phyloP scores from a whole-genome alignment of 2,113 vertebrate species.

The Caranx ignobilis region DNA sequence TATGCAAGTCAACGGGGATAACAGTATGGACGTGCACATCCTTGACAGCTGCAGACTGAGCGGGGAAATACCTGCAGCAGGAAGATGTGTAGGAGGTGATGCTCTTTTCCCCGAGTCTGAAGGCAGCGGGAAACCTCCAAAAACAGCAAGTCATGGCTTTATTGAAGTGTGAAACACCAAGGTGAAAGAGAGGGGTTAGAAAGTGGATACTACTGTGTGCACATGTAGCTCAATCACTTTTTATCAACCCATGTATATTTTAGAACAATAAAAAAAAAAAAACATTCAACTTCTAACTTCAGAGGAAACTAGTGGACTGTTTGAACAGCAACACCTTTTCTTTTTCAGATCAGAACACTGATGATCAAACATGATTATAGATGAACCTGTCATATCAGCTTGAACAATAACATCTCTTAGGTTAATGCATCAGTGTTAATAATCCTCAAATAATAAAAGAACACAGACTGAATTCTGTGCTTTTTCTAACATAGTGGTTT shows the following conservation, averaged over 20 bases:
- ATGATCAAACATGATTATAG: too few species aligned
- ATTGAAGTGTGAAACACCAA: background rate
- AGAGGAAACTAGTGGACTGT: background rate
- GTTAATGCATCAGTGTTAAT: too few species aligned
- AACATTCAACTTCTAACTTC: too few species aligned
- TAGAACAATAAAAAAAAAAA: too few species aligned
- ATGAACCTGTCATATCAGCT: too few species aligned
- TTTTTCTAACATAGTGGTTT: too few species aligned
- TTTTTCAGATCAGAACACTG: too few species aligned
- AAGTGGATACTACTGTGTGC: background rate
- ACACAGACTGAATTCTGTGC: too few species aligned
- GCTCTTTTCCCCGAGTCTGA: background rate
- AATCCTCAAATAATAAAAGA: too few species aligned
- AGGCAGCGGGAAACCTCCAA: background rate
- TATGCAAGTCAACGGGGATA: constrained; percentile 46
- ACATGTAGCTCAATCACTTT: background rate
- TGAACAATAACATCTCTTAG: too few species aligned
- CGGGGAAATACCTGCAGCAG: constrained; percentile 40
- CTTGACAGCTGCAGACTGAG: constrained; percentile 39
- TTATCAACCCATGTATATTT: background rate
- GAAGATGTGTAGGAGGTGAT: constrained; percentile 40
- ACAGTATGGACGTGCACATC: constrained; percentile 39
- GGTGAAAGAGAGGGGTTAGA: background rate
- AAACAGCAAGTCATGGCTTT: background rate
- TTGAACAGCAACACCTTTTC: background rate